These are phyloP conservation scores for Lordiphosa stackelbergi DNA, from an alignment of 1,140 invertebrate genomes.

Conservation along the genomic window DNA sequence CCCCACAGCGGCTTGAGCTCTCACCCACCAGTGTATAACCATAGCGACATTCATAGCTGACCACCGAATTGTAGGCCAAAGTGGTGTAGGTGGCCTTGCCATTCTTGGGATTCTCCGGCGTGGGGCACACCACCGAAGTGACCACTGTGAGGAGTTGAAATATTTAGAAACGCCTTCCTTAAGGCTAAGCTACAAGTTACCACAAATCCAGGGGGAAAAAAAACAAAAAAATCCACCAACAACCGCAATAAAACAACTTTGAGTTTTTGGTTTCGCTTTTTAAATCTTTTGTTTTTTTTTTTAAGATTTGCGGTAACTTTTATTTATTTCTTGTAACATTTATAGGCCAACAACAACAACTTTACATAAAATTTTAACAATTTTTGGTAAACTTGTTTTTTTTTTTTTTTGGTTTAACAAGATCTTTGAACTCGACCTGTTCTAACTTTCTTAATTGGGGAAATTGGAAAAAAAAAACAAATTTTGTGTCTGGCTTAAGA, in stretches of 20 bases:
- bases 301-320: conserved; percentile 77
- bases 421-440: conserved; percentile 26
- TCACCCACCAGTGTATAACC: conserved; percentile 94
- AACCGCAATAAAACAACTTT: conserved; percentile 73
- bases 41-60: conserved; percentile 95
- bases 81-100: conserved; percentile 94
- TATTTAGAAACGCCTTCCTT: conserved; percentile 11
- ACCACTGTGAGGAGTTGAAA: conserved; percentile 80
- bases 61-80: conserved; percentile 95
- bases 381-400: conserved; percentile 42
- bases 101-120: conserved; percentile 91
- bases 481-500: conserved; percentile 33
- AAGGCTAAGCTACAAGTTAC: conserved; percentile 44
- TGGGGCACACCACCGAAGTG: conserved; percentile 92
- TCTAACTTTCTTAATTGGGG: conserved; percentile 32
- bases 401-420: conserved; percentile 16
- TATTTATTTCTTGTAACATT: conserved; percentile 67
- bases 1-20: conserved; percentile 90
- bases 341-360: conserved; percentile 67
- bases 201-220: conserved; percentile 59
- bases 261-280: conserved; percentile 31
- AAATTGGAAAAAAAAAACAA: conserved; percentile 17
- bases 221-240: conserved; percentile 24
- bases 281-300: conserved; percentile 41
- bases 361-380: conserved; percentile 65